Conservation (phyloP, 2,113 vertebrate genomes). For the Petaurus breviceps region DNA sequence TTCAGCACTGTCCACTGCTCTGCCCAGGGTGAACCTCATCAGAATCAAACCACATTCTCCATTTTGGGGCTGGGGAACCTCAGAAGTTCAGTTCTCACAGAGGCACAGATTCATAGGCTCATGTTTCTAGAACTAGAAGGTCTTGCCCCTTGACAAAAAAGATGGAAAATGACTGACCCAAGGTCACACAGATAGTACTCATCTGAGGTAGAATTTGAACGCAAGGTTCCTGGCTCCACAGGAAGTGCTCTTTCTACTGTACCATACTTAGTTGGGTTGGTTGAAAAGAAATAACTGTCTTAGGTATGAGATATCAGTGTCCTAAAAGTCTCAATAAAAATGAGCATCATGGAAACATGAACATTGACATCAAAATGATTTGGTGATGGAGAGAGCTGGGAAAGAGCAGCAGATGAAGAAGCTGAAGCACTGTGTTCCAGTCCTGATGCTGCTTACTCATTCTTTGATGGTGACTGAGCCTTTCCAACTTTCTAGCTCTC, state of each 20-base stretch:
- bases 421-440: neutral
- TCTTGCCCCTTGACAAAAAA: neutral
- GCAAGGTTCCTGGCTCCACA: neutral
- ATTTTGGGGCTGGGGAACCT: neutral
- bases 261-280: neutral
- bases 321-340: neutral
- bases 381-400: neutral
- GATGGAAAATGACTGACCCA: neutral
- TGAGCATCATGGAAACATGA: neutral
- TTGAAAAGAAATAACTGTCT: neutral
- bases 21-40: neutral
- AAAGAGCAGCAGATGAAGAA: neutral
- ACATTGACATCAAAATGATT: neutral
- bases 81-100: neutral
- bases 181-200: neutral
- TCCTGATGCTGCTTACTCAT: neutral
- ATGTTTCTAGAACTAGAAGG: neutral
- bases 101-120: neutral
- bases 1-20: neutral
- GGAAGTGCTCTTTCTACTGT: neutral
- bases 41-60: neutral
- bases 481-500: neutral
- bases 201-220: neutral
- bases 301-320: neutral
- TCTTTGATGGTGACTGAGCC: neutral